Percentiles rank a stretch among this genome's conserved stretches.
These are phyloP conservation scores for Gallinago nigripennis DNA, from an alignment of 2,797 vertebrate genomes.

Conservation along the genomic window DNA sequence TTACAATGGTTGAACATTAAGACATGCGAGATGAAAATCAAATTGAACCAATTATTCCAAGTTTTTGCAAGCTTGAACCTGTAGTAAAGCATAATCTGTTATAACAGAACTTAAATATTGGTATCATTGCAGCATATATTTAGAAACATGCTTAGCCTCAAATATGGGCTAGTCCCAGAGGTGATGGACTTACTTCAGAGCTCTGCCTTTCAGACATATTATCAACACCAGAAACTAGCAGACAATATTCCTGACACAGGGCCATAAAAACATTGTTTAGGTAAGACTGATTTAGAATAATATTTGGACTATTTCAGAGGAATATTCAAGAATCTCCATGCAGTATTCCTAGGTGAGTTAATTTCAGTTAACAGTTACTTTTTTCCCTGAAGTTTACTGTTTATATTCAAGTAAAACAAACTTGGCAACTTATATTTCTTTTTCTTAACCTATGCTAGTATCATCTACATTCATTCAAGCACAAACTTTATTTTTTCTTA, in stretches of 20 bases:
- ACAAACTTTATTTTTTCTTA: not conserved
- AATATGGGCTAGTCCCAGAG: not conserved
- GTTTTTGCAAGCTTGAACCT: not conserved
- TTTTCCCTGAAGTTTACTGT: not conserved
- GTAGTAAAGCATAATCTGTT: not conserved
- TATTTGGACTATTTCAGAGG: not conserved
- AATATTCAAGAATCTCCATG: not conserved
- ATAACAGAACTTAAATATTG: fast-evolving
- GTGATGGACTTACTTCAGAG: not conserved
- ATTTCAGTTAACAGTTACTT: not conserved
- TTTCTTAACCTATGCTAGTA: not conserved
- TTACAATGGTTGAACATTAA: not conserved
- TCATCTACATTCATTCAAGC: not conserved
- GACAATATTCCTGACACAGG: not conserved
- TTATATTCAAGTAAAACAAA: not conserved
- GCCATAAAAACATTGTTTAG: not conserved
- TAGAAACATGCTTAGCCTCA: not conserved
- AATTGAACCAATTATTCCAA: not conserved
- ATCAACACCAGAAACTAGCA: not conserved
- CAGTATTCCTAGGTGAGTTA: not conserved
- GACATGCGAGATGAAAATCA: not conserved
- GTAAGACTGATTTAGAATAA: not conserved
- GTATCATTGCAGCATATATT: not conserved
- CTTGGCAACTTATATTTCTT: not conserved
- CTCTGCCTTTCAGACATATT: not conserved